These are phyloP conservation scores for Malaclemys terrapin DNA, from an alignment of 2,113 vertebrate genomes.

Conservation along the genomic window DNA sequence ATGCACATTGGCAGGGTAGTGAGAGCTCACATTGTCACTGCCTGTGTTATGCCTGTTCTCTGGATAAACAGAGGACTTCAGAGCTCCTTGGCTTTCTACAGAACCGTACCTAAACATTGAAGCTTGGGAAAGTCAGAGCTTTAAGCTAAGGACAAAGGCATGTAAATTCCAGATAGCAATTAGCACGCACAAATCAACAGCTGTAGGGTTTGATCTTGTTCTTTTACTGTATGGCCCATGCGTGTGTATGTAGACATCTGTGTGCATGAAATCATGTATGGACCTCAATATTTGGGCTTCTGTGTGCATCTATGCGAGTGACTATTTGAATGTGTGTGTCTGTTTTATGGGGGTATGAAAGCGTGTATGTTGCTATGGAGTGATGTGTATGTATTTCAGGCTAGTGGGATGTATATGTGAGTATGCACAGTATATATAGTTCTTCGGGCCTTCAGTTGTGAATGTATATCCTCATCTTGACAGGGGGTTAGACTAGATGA, in stretches of 20 bases:
- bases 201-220: neutral
- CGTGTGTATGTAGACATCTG: neutral
- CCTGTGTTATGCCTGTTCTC: neutral
- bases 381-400: neutral
- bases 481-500: neutral
- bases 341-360: neutral
- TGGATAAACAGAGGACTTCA: neutral
- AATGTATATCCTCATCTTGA: neutral
- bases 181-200: neutral
- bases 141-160: conserved; percentile 2
- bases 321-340: neutral
- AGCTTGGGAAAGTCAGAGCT: neutral
- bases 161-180: neutral
- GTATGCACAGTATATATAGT: neutral
- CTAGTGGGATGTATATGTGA: neutral
- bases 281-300: neutral
- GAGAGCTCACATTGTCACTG: neutral
- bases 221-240: neutral
- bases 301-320: neutral
- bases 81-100: neutral
- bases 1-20: neutral
- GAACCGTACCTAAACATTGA: neutral
- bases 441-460: neutral
- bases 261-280: neutral
- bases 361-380: neutral